Evolutionary conservation across 2,797 vertebrate species (phyloP).

Genomic region (Pantherophis alleghaniensis): DNA sequence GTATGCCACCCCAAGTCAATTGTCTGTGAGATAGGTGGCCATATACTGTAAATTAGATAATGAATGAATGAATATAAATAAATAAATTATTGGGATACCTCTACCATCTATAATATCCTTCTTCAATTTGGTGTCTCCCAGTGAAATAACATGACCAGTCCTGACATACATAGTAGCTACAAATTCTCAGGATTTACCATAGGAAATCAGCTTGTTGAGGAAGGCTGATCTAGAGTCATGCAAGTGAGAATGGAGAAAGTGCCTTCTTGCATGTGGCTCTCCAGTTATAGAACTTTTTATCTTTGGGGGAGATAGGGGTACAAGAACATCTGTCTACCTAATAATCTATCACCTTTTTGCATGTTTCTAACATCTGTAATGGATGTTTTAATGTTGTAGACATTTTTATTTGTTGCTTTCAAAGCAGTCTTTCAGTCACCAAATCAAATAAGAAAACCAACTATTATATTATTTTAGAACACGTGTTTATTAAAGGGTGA

Average conservation of each 20-base stretch:
- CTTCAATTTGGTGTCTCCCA: neutral
- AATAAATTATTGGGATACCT: neutral
- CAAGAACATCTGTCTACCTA: neutral
- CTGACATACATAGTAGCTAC: neutral
- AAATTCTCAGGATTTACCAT: neutral
- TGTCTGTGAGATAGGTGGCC: neutral
- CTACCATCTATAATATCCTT: neutral
- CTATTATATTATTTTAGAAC: neutral
- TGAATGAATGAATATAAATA: neutral
- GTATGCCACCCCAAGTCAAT: neutral
- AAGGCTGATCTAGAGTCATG: neutral
- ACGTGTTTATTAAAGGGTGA: neutral
- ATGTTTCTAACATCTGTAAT: neutral
- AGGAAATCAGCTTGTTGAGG: neutral
- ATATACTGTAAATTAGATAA: neutral
- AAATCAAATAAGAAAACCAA: neutral
- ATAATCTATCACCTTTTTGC: neutral
- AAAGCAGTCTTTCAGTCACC: neutral
- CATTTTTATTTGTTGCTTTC: neutral
- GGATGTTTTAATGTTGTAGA: neutral
- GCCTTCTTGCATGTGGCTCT: neutral
- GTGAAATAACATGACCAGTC: neutral
- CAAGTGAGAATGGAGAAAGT: neutral
- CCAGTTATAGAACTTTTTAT: neutral
- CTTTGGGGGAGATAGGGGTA: neutral